A percentile compares a stretch with the other conserved stretches of the same genome.
These are phyloP conservation scores for Planococcus citri DNA, from an alignment of 1,140 invertebrate genomes.

Conservation along the genomic window DNA sequence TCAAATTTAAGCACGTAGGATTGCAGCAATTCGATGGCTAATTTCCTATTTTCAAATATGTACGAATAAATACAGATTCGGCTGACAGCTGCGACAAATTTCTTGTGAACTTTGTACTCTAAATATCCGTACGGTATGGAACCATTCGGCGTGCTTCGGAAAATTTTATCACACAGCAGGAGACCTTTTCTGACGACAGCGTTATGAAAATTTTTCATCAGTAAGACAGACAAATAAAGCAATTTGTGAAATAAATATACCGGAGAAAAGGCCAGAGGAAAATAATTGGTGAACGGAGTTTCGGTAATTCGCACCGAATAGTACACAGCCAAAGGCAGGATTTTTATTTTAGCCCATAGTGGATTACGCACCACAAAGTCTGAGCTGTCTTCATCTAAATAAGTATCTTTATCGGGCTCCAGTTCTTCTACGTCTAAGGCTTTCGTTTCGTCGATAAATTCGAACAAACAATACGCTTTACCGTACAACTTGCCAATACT, in stretches of 20 bases:
- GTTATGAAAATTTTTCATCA: not conserved
- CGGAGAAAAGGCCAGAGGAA: not conserved
- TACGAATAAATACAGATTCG: not conserved
- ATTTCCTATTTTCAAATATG: constrained; percentile 9
- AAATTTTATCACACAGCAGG: not conserved
- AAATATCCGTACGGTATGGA: not conserved
- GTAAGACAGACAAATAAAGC: not conserved
- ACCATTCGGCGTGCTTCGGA: not conserved
- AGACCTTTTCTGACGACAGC: not conserved
- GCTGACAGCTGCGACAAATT: not conserved
- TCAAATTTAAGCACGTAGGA: not conserved
- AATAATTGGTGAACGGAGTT: not conserved
- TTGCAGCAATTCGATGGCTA: not conserved
- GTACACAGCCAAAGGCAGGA: not conserved
- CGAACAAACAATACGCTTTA: not conserved
- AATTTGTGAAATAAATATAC: constrained; percentile 6
- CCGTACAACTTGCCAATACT: not conserved
- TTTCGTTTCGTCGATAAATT: not conserved
- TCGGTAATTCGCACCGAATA: not conserved
- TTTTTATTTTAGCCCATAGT: not conserved
- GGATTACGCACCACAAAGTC: not conserved
- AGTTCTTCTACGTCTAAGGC: not conserved
- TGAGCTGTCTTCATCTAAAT: too few species aligned
- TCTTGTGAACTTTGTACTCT: not conserved
- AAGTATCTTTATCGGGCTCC: not conserved